Base-by-base conservation (phyloP, 2,113 vertebrate species). In the Epinephelus cyanopodus region DNA sequence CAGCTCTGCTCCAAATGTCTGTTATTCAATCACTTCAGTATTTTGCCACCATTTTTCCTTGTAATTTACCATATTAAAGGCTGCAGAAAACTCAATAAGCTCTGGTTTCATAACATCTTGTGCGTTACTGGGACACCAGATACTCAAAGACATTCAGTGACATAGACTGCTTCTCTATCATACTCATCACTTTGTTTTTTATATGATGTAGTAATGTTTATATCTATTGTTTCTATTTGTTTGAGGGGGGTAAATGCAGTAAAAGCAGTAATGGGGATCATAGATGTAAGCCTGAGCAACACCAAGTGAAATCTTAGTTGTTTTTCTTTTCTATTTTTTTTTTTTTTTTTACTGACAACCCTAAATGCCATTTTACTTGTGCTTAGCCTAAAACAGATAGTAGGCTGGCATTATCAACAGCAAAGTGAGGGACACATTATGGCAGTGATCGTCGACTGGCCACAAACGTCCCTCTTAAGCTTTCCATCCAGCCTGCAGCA, bases 1-100 rank as follows among this genome's bases (percentile, higher is more conserved):
- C 54, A 79, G 57, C 57, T 37, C 50, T 50, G 48, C 50, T 89
- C 78, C 21, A 23, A 45, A 62, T 78, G 54, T 61, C 72, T 57
- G 21, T 53, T 39, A 72, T 57, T 57, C 54, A 60, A 56, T 58
- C 19, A 68, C 78, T 71, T 10, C 65, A 81, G 53, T 53, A 48
- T 52, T 77, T 69, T 56, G 10, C 14, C 64, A 15, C 42, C 17
- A 13, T 17, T 62, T 67, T 74, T 69, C 14, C 13, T 14, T n/a
- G 8, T n/a, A 6, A 8, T 71, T 57, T 42, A 48, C 19, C 23
- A 48, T 70, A 65, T 67, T n/a, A 79, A 77, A 57, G 18, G 39
- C 39, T 62, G 42, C 47, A 21, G 17, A 29, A 53, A 52, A 21
- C 21, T 53, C 37, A 68, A 27, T 8, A 21, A 6, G 23, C 23